Evolutionary conservation across 53 echinoderm and acorn worm genomes (phyloP).

Genomic region (Patiria pectinifera): DNA sequence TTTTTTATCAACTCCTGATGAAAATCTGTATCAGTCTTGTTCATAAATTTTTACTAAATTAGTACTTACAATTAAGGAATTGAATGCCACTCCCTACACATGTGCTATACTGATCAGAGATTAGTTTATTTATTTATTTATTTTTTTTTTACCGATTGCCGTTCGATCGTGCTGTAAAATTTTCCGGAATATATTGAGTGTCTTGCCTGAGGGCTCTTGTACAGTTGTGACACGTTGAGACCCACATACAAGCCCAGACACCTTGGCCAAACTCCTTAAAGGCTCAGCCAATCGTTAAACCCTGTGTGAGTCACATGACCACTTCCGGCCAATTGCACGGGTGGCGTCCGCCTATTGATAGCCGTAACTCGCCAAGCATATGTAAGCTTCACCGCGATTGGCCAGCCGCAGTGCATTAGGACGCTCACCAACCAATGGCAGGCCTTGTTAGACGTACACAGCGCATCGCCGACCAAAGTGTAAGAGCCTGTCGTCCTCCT

Average conservation of each 20-base stretch:
- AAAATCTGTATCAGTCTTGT: no score
- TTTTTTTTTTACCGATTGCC: not conserved
- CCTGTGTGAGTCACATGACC: constrained; percentile 1
- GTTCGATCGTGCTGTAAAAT: constrained; percentile 27
- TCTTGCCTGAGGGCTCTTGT: constrained; percentile 26
- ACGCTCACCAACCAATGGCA: not conserved
- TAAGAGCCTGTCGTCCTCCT: not conserved
- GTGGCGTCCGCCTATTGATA: not conserved
- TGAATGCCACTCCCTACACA: not conserved
- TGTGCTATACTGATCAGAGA: not conserved
- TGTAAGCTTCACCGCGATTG: not conserved
- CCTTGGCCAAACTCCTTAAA: constrained; percentile 2
- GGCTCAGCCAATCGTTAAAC: not conserved
- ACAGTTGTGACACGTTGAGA: not conserved
- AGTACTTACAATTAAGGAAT: not conserved
- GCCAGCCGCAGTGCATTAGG: not conserved
- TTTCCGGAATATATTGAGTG: constrained; percentile 44
- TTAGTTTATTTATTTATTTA: not conserved
- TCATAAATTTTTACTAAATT: no score
- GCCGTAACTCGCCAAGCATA: not conserved
- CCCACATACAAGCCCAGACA: constrained; percentile 19
- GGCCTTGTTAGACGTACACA: not conserved
- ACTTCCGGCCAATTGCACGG: not conserved
- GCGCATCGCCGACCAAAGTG: not conserved
- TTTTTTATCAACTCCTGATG: no score